Percentiles rank a stretch among this genome's conserved stretches.
Conservation (phyloP, 2,797 vertebrate species). For the Xerus rutilus region DNA sequence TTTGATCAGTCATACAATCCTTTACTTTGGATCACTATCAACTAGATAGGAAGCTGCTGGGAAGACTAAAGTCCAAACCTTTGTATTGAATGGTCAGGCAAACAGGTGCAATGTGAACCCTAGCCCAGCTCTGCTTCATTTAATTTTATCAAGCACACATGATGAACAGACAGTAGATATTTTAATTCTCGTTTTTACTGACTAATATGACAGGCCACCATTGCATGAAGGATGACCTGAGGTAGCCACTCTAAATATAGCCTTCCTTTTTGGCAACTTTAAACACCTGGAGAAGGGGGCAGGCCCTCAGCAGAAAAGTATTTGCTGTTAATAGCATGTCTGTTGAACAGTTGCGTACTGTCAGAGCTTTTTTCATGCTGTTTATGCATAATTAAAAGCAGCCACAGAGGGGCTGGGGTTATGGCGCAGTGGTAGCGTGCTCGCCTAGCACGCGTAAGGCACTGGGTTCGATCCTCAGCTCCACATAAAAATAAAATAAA, state of each 20-base stretch:
- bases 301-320: slow-evolving; percentile 56
- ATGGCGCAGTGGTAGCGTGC: too few relatives aligned
- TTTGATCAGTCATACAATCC: neutral
- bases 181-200: slow-evolving; percentile 82
- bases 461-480: too few relatives aligned
- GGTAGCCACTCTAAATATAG: slow-evolving; percentile 85
- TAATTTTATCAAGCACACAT: slow-evolving; percentile 83
- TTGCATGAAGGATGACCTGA: slow-evolving; percentile 79
- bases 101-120: slow-evolving; percentile 78
- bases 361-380: neutral
- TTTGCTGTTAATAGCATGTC: neutral
- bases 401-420: too few relatives aligned
- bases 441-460: too few relatives aligned
- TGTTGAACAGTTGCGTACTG: neutral
- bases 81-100: slow-evolving; percentile 67
- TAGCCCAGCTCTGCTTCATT: slow-evolving; percentile 71
- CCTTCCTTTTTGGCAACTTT: slow-evolving; percentile 77
- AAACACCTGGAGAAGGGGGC: slow-evolving; percentile 75
- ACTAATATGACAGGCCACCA: slow-evolving; percentile 76
- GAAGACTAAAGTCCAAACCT: slow-evolving; percentile 65
- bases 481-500: too few relatives aligned
- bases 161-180: slow-evolving; percentile 63
- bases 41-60: slow-evolving; percentile 70
- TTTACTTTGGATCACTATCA: slow-evolving; percentile 33
- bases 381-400: neutral